Base-by-base conservation (phyloP, 1,140 invertebrate species). In the Chelonus insularis region DNA sequence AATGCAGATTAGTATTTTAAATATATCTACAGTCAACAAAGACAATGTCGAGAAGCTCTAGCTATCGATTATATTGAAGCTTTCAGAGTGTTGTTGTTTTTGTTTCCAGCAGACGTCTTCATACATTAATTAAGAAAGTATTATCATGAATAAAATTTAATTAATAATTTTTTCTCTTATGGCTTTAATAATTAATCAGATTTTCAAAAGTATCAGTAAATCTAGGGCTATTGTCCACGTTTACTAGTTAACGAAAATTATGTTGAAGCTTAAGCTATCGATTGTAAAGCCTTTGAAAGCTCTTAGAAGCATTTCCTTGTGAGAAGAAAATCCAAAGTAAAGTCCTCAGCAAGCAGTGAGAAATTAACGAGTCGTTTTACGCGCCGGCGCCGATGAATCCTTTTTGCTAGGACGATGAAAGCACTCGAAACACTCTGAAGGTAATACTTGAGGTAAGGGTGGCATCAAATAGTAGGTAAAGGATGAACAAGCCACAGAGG, bases 401-500 rank as follows among this genome's bases (percentile, higher is more conserved):
- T 48, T 48, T 48, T 48, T 48, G 16, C 50, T 25, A 52, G 50
- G 50, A 52, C 50, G 50, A 52, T 52, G 50, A 52, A 52, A 18
- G 50, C 29, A 21, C 50, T 52, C 34, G 50, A 52, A 25, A 52
- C 50, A 29, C 25, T n/a, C 14, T 25, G 25, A 25, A n/a, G 23
- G 50, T 21, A 21, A 52, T 52, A 16, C 50, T 52, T 52, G 25
- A 52, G 16, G 50, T 21, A 52, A 32, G 50, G 50, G 50, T 52
- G 50, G 23, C 29, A 52, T 52, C 25, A 21, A 52, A 21, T n/a
- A 11, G 16, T 14, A 16, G 41, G 4, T 43, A 16, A 4, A 43
- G 50, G 50, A 52, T 52, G 50, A 52, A 52, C 50, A 52, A 52
- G 50, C 50, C 50, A 52, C 50, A 52, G 48, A 50, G 48, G 16